Percentiles rank a stretch among this genome's conserved stretches.
phyloP scores from a whole-genome alignment of 1,140 invertebrate species.

The Polypedilum pembai region DNA sequence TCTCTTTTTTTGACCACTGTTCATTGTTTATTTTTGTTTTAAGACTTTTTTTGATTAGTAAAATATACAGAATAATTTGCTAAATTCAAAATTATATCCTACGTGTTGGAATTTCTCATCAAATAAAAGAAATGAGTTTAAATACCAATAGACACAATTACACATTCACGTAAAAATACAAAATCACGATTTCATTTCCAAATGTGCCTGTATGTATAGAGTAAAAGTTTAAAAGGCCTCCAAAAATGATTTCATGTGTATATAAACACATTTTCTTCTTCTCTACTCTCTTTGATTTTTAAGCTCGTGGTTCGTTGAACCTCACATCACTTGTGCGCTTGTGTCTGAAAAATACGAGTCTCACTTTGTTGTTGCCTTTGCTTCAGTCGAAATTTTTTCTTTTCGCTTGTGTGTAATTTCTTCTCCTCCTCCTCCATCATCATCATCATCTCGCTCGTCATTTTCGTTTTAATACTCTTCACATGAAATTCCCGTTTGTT shows the following conservation, averaged over 20 bases:
- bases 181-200: no score
- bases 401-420: neutral
- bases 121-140: no score
- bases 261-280: neutral
- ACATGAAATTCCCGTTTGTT: no score
- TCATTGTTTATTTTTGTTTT: no score
- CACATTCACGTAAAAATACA: no score
- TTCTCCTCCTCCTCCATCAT: neutral
- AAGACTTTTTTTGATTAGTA: no score
- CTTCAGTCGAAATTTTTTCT: neutral
- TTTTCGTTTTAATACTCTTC: neutral
- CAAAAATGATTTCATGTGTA: conserved; percentile 4
- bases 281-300: neutral
- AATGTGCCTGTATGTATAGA: neutral
- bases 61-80: no score
- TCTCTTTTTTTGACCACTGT: no score
- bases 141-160: no score
- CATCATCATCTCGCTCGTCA: neutral
- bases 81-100: no score
- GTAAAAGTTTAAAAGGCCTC: neutral
- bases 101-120: no score
- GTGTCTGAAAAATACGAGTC: conserved; percentile 16
- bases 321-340: neutral
- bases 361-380: neutral
- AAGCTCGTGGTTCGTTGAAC: neutral